Conservation (phyloP, 1,140 invertebrate species). For the Drosophila orena region DNA sequence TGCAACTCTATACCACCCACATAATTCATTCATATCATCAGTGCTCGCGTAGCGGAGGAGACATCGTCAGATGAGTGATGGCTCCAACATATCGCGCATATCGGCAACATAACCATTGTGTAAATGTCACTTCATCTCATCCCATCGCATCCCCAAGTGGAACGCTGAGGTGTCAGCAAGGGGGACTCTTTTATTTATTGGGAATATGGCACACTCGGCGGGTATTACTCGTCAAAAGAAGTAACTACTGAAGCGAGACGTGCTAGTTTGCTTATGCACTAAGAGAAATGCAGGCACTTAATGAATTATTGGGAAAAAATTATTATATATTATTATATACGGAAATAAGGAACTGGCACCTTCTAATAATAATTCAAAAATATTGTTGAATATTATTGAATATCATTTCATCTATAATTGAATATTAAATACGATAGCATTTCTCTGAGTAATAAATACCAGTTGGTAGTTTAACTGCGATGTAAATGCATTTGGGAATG, state of each 20-base stretch:
- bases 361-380: no score
- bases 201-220: constrained; percentile 66
- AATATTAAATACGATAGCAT: not conserved
- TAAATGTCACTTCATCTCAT: constrained; percentile 81
- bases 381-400: no score
- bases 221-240: constrained; percentile 40
- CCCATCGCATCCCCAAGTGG: constrained; percentile 13
- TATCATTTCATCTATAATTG: no score
- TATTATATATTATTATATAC: no score
- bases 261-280: not conserved
- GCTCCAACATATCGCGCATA: constrained; percentile 73
- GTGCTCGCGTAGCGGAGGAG: constrained; percentile 23
- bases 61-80: constrained; percentile 70
- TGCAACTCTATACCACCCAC: constrained; percentile 51
- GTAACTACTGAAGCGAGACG: constrained; percentile 46
- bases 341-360: no score
- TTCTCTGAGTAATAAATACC: not conserved
- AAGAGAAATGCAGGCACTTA: not conserved
- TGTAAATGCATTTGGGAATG: constrained; percentile 22
- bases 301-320: no score
- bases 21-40: constrained; percentile 84
- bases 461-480: constrained; percentile 36
- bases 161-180: constrained; percentile 22
- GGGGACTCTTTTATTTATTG: constrained; percentile 43
- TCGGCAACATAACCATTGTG: constrained; percentile 82